Conservation (phyloP, 2,797 vertebrate genomes). For the Pteropus rufus region DNA sequence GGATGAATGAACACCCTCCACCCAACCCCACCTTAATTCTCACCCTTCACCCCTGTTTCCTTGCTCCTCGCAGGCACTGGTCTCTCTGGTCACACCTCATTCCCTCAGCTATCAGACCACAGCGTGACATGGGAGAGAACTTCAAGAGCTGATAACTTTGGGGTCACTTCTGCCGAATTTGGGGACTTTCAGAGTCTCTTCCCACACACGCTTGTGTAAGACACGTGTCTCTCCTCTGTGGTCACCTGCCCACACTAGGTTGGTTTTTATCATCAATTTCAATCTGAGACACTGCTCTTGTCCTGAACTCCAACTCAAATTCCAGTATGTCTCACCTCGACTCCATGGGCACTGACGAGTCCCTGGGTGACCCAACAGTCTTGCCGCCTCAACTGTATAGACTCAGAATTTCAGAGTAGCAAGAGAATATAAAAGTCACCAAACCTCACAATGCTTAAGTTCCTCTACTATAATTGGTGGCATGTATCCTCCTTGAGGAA, state of each 20-base stretch:
- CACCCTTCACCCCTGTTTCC: not conserved
- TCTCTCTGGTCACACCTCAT: not conserved
- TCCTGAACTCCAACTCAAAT: not conserved
- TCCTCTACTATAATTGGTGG: not conserved
- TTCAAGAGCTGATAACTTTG: not conserved
- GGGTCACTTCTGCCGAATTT: not conserved
- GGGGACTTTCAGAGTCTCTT: not conserved
- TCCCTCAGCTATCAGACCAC: not conserved
- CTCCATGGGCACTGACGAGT: not conserved
- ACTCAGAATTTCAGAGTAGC: not conserved
- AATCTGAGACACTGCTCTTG: not conserved
- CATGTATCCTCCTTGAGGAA: not conserved
- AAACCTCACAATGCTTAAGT: rapidly evolving
- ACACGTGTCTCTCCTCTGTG: too few relatives aligned
- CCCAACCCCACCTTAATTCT: rapidly evolving
- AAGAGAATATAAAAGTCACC: not conserved
- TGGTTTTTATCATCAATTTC: not conserved
- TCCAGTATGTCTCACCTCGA: rapidly evolving
- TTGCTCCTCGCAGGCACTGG: not conserved
- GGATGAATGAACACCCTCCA: not conserved
- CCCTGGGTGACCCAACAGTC: not conserved
- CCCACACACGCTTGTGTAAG: rapidly evolving
- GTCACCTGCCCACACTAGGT: not conserved
- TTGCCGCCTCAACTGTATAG: not conserved
- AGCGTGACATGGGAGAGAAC: rapidly evolving